Evolutionary conservation across 2,113 vertebrate genomes (phyloP), one percentile per base, ranked within the genome.

Genomic region (Canis aureus): DNA sequence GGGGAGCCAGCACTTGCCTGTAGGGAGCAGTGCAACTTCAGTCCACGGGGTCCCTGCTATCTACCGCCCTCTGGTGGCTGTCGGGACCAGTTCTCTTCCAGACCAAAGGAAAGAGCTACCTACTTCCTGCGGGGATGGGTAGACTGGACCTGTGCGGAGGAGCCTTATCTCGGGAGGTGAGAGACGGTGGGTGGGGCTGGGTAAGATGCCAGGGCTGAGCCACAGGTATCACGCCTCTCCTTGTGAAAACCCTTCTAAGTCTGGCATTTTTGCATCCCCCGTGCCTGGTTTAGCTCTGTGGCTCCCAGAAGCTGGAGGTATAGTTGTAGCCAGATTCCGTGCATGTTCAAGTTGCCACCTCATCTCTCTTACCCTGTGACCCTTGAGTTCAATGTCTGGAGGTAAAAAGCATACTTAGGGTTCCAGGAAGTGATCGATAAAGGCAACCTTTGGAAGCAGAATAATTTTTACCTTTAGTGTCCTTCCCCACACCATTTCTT

Each of bases 61-160:
- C 69, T 13, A 64, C 74, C 8, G 97, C 97, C 98, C 97, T 97
- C 97, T 98, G 87, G 94, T 98, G 98, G 93, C 38, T 80, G 4
- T 86, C 32, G 29, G n/a, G 19, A 92, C 11, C 1, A 9, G 55
- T 91, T 84, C 29, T 53, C 69, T 90, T 92, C 57, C 1, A 53
- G 76, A 90, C 32, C 8, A 20, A 51, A 90, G 49, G 25, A 53
- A 67, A 95, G 60, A 38, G 62, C 35, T 27, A 79, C 83, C 10
- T 74, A 1, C 23, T 25, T 38, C 32, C 62, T 79, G 23, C 22
- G 29, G 17, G 20, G 27, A 49, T 51, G 23, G 27, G 17, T 62
- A 23, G 55, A 55, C 13, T 80, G 29, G 29, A 73, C n/a, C 32
- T 89, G 67, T 0, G 3, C 43, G 66, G 29, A 87, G 17, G 17